phyloP scores from a whole-genome alignment of 1,140 invertebrate genomes.

The Drosophila guanche region DNA sequence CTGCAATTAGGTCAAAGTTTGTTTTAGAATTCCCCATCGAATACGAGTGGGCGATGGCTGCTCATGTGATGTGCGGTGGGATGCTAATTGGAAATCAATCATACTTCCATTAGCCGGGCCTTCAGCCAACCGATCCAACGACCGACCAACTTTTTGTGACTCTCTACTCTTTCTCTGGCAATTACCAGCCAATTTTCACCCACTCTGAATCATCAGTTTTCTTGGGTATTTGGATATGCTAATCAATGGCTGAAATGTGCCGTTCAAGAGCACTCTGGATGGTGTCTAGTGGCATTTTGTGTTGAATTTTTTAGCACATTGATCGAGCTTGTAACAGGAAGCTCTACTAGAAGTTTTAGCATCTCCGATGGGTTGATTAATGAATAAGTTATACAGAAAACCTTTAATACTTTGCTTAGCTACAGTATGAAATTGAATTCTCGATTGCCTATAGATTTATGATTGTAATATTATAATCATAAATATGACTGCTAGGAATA shows the following conservation, averaged over 20 bases:
- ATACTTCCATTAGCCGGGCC: slow-evolving; percentile 54
- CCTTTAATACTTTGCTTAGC: neutral
- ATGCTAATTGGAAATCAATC: slow-evolving; percentile 77
- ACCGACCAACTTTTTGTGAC: slow-evolving; percentile 14
- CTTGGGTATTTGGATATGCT: slow-evolving; percentile 34
- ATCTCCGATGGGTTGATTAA: slow-evolving; percentile 5
- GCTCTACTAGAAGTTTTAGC: slow-evolving; percentile 1
- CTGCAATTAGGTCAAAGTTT: slow-evolving; percentile 73
- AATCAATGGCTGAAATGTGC: slow-evolving; percentile 33
- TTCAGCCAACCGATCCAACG: slow-evolving; percentile 12
- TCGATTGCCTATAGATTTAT: slow-evolving; percentile 35
- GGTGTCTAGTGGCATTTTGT: slow-evolving; percentile 19
- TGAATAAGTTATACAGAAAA: slow-evolving; percentile 28
- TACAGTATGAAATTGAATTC: slow-evolving; percentile 4
- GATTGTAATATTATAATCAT: slow-evolving; percentile 25
- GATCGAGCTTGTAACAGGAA: slow-evolving; percentile 3
- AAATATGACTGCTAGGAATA: slow-evolving; percentile 17
- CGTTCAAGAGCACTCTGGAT: slow-evolving; percentile 18
- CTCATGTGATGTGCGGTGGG: slow-evolving; percentile 65
- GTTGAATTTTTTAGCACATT: slow-evolving; percentile 49
- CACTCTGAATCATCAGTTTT: slow-evolving; percentile 51
- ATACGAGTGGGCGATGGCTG: slow-evolving; percentile 1
- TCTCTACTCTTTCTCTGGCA: slow-evolving; percentile 12
- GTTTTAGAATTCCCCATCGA: slow-evolving; percentile 23
- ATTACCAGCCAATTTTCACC: slow-evolving; percentile 48